A percentile compares a stretch with the other conserved stretches of the same genome.
Evolutionary conservation across 2,888 invertebrate genomes (phyloP).

Genomic region (Lasiommata megera): DNA sequence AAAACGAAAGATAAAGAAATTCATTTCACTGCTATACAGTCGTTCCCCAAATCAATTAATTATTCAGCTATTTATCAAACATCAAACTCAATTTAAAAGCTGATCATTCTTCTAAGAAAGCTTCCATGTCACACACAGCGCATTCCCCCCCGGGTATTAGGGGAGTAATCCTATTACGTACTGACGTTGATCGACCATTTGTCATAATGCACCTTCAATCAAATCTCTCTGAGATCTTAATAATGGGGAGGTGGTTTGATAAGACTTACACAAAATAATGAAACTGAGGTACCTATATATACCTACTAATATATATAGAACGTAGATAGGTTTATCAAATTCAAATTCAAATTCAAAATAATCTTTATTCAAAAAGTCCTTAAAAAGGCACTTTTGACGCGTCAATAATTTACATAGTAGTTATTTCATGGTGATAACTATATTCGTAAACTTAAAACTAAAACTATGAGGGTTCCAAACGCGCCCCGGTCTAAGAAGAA

Average conservation of each 20-base stretch:
- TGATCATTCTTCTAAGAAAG: constrained; percentile 40
- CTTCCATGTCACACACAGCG: constrained; percentile 41
- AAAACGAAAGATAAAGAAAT: no score
- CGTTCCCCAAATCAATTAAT: constrained; percentile 6
- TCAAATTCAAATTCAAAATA: no score
- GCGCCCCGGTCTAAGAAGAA: no score
- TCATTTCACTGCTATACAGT: not conserved
- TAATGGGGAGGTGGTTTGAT: constrained; percentile 4
- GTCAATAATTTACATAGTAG: no score
- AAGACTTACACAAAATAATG: not conserved
- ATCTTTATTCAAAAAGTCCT: no score
- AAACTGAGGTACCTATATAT: not conserved
- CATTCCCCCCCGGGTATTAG: constrained; percentile 36
- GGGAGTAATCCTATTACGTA: constrained; percentile 54
- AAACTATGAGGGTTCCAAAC: no score
- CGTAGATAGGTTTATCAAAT: no score
- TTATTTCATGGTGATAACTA: no score
- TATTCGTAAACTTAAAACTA: no score
- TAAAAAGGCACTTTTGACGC: no score
- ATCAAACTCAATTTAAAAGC: constrained; percentile 33
- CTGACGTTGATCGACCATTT: constrained; percentile 57
- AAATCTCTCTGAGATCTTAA: constrained; percentile 15
- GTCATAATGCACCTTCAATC: constrained; percentile 40
- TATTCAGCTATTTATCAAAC: constrained; percentile 24
- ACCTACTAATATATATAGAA: no score